Base-by-base conservation (phyloP, 2,888 invertebrate species). In the Caenorhabditis sp. region DNA sequence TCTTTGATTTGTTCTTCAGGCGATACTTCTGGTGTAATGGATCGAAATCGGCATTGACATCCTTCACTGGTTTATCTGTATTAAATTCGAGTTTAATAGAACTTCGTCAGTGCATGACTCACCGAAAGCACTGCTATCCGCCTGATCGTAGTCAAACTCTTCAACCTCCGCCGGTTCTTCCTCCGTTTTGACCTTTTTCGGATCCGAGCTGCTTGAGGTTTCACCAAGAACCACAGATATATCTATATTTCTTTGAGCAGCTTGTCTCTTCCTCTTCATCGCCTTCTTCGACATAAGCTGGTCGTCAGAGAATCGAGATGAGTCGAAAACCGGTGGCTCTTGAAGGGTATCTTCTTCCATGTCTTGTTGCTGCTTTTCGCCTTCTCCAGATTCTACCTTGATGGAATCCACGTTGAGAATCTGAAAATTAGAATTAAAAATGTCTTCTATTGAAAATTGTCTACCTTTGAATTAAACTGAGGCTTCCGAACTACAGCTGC, bases 271-370 rank as follows among this genome's bases (percentile, higher is more conserved):
- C 38, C 83, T 54, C 31, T 87, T 87, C 75, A 88, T 64, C 2
- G 85, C 86, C 64, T 87, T 87, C 73, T 87, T 88, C 19, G 88
- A 85, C 63, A 87, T 59, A 10, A 87, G 24, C 38, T 87, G 80
- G 49, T 85, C 83, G 7, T 88, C 88, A 3, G 73, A 63, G 47
- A 81, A 86, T 16, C 77, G 72, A n/a, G 72, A 77, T 24, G 59
- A 49, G 28, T 76, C 69, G 69, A 80, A 84, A 14, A 84, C 41
- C 8, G 56, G 26, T 22, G 64, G 24, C 14, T 79, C 73, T 2
- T 35, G n/a, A 12, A n/a, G n/a, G n/a, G n/a, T n/a, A n/a, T 66
- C 70, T 10, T 61, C 44, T 28, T 63, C 70, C 47, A 56, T n/a
- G 12, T 61, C 44, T 41, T 54, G 0, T 38, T 47, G 49, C 1